These are phyloP conservation scores for Rhingia campestris DNA, from an alignment of 2,888 invertebrate genomes.

Conservation along the genomic window DNA sequence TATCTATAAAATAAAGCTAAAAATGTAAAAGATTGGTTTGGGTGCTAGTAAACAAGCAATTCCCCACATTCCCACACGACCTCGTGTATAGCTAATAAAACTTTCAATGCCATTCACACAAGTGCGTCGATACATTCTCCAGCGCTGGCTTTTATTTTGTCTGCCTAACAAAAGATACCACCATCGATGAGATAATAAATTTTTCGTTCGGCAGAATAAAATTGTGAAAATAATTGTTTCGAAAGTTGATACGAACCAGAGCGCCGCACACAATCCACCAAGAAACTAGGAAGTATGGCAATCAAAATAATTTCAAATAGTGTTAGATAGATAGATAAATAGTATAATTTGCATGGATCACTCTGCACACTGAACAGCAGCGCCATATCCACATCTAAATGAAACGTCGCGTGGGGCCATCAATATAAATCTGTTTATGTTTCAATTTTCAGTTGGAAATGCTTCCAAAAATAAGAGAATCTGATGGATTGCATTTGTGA, in stretches of 20 bases:
- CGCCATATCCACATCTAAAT: too few relatives aligned
- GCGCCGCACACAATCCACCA: not conserved
- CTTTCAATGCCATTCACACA: not conserved
- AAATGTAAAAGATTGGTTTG: not conserved
- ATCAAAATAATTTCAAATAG: not conserved
- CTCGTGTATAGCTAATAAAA: not conserved
- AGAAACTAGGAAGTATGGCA: not conserved
- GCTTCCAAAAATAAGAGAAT: too few relatives aligned
- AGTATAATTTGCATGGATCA: too few relatives aligned
- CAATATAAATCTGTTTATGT: too few relatives aligned
- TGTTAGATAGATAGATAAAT: too few relatives aligned
- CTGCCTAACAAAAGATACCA: not conserved
- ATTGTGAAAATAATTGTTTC: not conserved
- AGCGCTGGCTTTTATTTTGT: not conserved
- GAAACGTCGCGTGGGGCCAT: too few relatives aligned
- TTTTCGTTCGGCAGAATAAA: not conserved
- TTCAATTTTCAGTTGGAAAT: too few relatives aligned
- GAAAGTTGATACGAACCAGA: not conserved
- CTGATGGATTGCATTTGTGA: too few relatives aligned
- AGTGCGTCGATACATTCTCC: not conserved
- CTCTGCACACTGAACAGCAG: too few relatives aligned
- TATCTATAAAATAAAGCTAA: too few relatives aligned
- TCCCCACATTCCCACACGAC: not conserved
- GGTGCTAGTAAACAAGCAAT: not conserved
- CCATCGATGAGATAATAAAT: slow-evolving; percentile 4